phyloP scores from a whole-genome alignment of 2,113 vertebrate species.

The Odontesthes bonariensis region DNA sequence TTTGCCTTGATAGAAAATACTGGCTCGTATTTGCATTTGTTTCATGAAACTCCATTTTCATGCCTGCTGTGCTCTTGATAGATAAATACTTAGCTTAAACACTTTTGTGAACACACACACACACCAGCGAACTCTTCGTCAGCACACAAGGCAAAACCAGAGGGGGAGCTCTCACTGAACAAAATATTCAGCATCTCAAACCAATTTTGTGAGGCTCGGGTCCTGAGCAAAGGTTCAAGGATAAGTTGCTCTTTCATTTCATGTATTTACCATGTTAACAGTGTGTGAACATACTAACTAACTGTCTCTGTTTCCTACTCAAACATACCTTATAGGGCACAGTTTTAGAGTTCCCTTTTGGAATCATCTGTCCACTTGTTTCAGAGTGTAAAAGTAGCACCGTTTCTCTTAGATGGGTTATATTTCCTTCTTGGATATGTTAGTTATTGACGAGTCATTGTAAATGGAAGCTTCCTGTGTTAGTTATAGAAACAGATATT shows the following conservation, averaged over 20 bases:
- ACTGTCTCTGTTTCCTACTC: not conserved
- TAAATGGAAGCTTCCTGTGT: no score
- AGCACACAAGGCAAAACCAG: not conserved
- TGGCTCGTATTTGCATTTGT: not conserved
- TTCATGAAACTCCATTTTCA: no score
- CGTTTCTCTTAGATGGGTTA: constrained; percentile 1
- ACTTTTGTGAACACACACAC: no score
- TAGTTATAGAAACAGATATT: no score
- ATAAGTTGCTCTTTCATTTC: not conserved
- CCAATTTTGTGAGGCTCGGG: not conserved
- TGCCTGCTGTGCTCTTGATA: no score
- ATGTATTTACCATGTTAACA: not conserved
- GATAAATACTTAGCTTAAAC: no score
- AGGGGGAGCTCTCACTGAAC: not conserved
- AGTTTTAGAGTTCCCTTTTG: not conserved
- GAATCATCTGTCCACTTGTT: not conserved
- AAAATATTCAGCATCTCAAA: not conserved
- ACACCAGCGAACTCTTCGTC: no score
- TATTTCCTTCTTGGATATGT: not conserved
- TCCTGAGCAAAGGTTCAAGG: no score
- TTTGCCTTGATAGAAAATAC: no score
- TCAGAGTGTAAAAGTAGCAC: not conserved
- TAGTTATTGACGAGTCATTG: no score
- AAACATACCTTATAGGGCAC: not conserved
- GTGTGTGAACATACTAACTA: not conserved